phyloP scores from a whole-genome alignment of 2,797 vertebrate species.

The Eidolon dupreanum region DNA sequence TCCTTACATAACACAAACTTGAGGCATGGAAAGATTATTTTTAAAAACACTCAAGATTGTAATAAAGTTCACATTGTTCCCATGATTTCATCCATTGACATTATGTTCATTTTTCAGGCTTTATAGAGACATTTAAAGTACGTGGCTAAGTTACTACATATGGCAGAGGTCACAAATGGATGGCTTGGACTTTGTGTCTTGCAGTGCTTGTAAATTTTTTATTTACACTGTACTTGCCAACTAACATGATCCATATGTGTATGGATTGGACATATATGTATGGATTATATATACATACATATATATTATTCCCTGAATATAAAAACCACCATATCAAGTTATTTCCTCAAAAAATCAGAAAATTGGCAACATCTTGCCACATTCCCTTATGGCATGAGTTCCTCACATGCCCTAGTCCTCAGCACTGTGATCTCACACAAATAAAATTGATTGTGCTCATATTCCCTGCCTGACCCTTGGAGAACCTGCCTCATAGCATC shows the following conservation, averaged over 20 bases:
- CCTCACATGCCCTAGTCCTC: background rate
- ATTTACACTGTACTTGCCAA: background rate
- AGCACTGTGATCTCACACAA: background rate
- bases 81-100: background rate
- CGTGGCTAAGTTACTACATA: background rate
- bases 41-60: background rate
- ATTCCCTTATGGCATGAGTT: background rate
- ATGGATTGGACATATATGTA: background rate
- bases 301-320: background rate
- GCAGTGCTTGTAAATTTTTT: background rate
- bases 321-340: background rate
- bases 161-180: background rate
- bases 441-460: background rate
- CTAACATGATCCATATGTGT: background rate
- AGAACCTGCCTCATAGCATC: background rate
- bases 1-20: background rate
- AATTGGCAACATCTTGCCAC: background rate
- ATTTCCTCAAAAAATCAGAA: slow-evolving; percentile 17
- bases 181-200: background rate
- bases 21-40: background rate
- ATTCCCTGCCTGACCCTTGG: background rate
- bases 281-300: background rate
- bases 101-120: slow-evolving; percentile 1
- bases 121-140: background rate
- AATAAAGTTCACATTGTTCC: slow-evolving; percentile 7